These are phyloP conservation scores for Agrotis clavis DNA, from an alignment of 2,888 invertebrate genomes.

Conservation along the genomic window DNA sequence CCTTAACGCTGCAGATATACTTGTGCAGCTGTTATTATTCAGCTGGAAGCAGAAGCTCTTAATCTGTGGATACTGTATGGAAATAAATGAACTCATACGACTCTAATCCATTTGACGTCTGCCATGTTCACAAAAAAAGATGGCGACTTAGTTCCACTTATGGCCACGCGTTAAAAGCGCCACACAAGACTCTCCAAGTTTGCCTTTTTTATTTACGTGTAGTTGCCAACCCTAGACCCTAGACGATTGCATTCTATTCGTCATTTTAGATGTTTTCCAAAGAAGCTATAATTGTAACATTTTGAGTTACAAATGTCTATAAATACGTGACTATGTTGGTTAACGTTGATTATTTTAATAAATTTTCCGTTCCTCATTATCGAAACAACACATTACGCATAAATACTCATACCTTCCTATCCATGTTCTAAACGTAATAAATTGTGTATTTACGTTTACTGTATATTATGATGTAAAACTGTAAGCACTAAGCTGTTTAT, in stretches of 20 bases:
- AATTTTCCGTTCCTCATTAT: slow-evolving; percentile 47
- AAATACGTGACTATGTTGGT: slow-evolving; percentile 34
- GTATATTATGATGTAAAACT: slow-evolving; percentile 1
- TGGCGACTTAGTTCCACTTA: not conserved
- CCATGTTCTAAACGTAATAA: slow-evolving; percentile 20
- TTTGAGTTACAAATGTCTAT: slow-evolving; percentile 41
- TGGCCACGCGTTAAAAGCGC: not conserved
- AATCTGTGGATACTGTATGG: too few species aligned
- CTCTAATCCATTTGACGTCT: too few species aligned
- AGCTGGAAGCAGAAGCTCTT: too few species aligned
- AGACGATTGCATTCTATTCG: slow-evolving; percentile 30
- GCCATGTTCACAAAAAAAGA: not conserved
- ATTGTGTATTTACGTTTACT: not conserved
- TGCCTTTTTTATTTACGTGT: not conserved
- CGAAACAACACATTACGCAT: slow-evolving; percentile 31
- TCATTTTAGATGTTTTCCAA: slow-evolving; percentile 26
- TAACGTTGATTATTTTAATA: slow-evolving; percentile 41
- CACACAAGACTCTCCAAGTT: not conserved
- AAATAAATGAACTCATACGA: too few species aligned
- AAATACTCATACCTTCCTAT: not conserved
- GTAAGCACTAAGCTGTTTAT: slow-evolving; percentile 2
- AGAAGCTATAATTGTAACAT: slow-evolving; percentile 26
- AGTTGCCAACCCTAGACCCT: slow-evolving; percentile 8
- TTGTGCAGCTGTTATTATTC: too few species aligned
- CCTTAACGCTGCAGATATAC: too few species aligned